phyloP scores from a whole-genome alignment of 2,888 invertebrate species.

The Hypselothyrea guttata region DNA sequence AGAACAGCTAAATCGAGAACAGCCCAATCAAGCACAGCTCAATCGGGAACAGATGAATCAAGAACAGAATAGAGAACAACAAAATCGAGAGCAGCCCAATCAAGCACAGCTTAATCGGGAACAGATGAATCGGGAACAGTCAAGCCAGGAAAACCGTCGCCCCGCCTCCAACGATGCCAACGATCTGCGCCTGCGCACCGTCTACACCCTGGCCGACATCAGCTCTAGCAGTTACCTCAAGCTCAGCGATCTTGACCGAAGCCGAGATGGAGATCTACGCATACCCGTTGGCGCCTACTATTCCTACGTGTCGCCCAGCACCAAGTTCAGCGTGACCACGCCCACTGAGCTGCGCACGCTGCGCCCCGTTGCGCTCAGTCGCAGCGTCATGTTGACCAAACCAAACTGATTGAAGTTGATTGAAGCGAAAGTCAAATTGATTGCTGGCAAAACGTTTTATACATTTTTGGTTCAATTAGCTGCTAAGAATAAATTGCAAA shows the following conservation, averaged over 20 bases:
- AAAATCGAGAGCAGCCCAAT: no score
- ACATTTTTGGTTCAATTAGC: conserved; percentile 20
- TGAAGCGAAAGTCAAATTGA: neutral
- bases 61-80: no score
- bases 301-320: conserved; percentile 71
- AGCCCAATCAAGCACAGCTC: no score
- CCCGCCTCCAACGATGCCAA: conserved; percentile 23
- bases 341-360: conserved; percentile 71
- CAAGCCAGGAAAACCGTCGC: conserved; percentile 14
- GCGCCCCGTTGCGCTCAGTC: conserved; percentile 76
- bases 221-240: conserved; percentile 64
- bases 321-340: conserved; percentile 78
- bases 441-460: conserved; percentile 5
- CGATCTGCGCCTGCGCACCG: conserved; percentile 49
- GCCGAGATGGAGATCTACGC: conserved; percentile 53
- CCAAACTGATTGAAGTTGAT: neutral
- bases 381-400: conserved; percentile 65
- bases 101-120: no score
- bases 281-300: conserved; percentile 78
- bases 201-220: conserved; percentile 61
- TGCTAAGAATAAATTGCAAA: conserved; percentile 70
- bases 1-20: no score
- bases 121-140: neutral
- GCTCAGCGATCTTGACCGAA: conserved; percentile 49
- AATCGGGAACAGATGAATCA: no score